Percentiles rank a stretch among this genome's conserved stretches.
Conservation (phyloP, 2,113 vertebrate genomes). For the Nothobranchius furzeri region DNA sequence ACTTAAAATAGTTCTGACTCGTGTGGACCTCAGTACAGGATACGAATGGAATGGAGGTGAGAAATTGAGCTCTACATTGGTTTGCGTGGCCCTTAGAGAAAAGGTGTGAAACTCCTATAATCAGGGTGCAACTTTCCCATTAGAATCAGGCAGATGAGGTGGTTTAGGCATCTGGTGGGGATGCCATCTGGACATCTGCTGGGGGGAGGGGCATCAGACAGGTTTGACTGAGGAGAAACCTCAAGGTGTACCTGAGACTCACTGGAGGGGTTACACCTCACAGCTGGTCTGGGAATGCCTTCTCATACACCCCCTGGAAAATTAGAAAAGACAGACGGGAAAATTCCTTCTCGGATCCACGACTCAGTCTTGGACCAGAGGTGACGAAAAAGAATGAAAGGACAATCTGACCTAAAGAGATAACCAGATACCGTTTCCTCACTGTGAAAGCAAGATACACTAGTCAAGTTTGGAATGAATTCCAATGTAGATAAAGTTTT, state of each 20-base stretch:
- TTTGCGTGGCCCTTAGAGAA: too few relatives aligned
- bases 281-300: neutral
- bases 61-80: too few relatives aligned
- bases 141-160: neutral
- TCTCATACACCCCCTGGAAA: neutral
- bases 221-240: neutral
- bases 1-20: too few relatives aligned
- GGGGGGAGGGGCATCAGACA: neutral
- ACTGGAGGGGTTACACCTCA: neutral
- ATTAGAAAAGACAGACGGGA: neutral
- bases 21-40: too few relatives aligned
- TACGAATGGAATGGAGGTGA: too few relatives aligned
- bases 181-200: neutral
- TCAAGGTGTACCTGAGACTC: neutral
- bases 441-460: neutral
- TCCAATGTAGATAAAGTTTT: conserved; percentile 2
- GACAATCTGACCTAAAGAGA: neutral
- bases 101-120: neutral
- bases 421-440: neutral
- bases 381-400: neutral
- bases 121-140: neutral
- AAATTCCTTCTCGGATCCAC: too few relatives aligned
- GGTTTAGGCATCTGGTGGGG: neutral
- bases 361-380: too few relatives aligned
- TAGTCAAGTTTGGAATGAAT: conserved; percentile 6